These are phyloP conservation scores for Drosophila eugracilis DNA, from an alignment of 1,140 invertebrate genomes.

Conservation along the genomic window DNA sequence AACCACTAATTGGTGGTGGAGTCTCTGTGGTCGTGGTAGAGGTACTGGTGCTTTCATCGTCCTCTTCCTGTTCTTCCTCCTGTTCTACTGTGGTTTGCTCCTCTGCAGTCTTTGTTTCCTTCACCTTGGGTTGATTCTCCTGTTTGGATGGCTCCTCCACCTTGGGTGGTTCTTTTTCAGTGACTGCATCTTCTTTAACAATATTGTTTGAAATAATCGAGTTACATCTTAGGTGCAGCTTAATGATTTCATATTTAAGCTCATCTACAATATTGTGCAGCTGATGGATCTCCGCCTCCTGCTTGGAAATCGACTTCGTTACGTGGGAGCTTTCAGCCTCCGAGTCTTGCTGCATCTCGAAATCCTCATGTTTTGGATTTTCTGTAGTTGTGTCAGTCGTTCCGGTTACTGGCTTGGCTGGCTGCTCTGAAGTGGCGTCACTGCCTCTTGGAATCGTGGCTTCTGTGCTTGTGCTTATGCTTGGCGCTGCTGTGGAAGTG, in stretches of 20 bases:
- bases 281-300: conserved; percentile 11
- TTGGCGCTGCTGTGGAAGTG: neutral
- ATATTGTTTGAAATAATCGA: conserved; percentile 6
- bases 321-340: conserved; percentile 1
- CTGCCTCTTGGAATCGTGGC: neutral
- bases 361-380: neutral
- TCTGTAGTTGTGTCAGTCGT: neutral
- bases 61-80: conserved; percentile 3
- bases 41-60: neutral
- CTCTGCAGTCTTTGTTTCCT: neutral
- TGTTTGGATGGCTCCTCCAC: neutral
- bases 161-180: neutral
- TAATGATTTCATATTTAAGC: conserved; percentile 16
- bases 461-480: neutral
- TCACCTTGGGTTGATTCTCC: neutral
- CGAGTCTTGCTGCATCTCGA: conserved; percentile 31
- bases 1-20: neutral
- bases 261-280: conserved; percentile 13
- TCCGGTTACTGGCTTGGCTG: neutral
- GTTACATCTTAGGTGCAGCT: conserved; percentile 2
- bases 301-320: conserved; percentile 9
- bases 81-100: conserved; percentile 19
- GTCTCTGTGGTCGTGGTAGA: conserved; percentile 15
- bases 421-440: conserved; percentile 4
- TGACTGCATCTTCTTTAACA: neutral